Evolutionary conservation across 1,140 invertebrate genomes (phyloP).

Genomic region (Orius insidiosus): DNA sequence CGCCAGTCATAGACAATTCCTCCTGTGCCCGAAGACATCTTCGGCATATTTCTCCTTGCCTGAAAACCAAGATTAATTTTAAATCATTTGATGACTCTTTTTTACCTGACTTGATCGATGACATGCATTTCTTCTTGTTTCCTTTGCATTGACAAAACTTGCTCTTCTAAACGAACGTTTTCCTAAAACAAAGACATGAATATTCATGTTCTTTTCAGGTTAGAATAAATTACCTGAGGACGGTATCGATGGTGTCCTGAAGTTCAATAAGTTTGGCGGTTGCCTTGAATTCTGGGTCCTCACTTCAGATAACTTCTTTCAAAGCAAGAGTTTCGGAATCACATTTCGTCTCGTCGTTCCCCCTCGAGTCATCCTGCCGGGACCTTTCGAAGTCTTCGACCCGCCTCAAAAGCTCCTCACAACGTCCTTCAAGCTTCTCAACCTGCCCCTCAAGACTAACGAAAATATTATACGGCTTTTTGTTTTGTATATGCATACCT

Average conservation of each 20-base stretch:
- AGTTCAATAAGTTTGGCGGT: conserved; percentile 50
- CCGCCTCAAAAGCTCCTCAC: conserved; percentile 60
- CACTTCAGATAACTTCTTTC: conserved; percentile 45
- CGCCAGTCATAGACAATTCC: conserved; percentile 40
- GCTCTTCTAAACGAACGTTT: conserved; percentile 60
- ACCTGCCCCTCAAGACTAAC: conserved; percentile 43
- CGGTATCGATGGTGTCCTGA: conserved; percentile 53
- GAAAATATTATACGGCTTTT: no score
- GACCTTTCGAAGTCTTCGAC: conserved; percentile 41
- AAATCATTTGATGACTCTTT: conserved; percentile 13
- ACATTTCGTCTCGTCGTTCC: conserved; percentile 2
- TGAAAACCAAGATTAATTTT: neutral
- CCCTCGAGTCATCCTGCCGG: neutral
- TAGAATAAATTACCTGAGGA: conserved; percentile 29
- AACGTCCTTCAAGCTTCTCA: conserved; percentile 56
- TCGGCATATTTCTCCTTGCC: conserved; percentile 58
- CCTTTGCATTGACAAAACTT: conserved; percentile 43
- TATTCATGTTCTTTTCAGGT: neutral
- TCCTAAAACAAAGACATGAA: conserved; percentile 34
- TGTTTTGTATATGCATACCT: no score
- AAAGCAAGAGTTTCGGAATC: conserved; percentile 30
- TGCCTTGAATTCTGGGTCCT: conserved; percentile 50
- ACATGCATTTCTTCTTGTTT: conserved; percentile 65
- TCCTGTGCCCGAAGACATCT: conserved; percentile 54
- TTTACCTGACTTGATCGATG: conserved; percentile 65